Percentiles rank a stretch among this genome's conserved stretches.
phyloP scores from a whole-genome alignment of 2,888 invertebrate species.

The Cremastinae sp. region DNA sequence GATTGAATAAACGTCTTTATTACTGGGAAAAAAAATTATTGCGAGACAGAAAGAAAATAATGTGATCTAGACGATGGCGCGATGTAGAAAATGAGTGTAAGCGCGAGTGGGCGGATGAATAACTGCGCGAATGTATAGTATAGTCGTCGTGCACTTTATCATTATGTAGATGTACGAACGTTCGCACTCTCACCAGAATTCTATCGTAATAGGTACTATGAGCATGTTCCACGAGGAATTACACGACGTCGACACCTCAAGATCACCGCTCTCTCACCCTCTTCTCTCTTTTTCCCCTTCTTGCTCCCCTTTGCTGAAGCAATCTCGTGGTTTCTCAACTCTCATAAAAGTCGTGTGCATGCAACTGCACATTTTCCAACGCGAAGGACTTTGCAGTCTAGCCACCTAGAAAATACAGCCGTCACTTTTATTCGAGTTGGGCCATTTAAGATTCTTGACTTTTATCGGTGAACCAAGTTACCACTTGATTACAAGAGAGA shows the following conservation, averaged over 20 bases:
- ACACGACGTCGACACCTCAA: conserved; percentile 48
- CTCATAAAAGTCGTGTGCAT: conserved; percentile 36
- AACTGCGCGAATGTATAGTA: no score
- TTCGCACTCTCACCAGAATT: conserved; percentile 33
- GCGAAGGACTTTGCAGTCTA: background rate
- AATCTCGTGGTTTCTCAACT: conserved; percentile 36
- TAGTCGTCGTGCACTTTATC: no score
- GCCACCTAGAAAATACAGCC: conserved; percentile 8
- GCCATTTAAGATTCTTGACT: conserved; percentile 21
- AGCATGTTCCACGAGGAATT: conserved; percentile 49
- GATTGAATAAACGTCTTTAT: no score
- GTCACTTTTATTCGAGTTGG: conserved; percentile 15
- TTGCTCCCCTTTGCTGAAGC: background rate
- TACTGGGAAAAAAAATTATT: no score
- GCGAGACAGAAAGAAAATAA: no score
- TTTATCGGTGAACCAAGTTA: conserved; percentile 6
- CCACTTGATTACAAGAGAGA: background rate
- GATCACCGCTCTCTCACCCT: conserved; percentile 21
- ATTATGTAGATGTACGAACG: background rate
- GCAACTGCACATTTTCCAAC: conserved; percentile 12
- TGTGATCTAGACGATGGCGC: no score
- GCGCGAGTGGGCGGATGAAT: no score
- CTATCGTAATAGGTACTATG: conserved; percentile 46
- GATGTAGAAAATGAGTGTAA: no score
- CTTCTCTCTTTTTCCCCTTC: background rate